Percentiles rank a stretch among this genome's conserved stretches.
Conservation (phyloP, 2,797 vertebrate species). For the Alauda arvensis region DNA sequence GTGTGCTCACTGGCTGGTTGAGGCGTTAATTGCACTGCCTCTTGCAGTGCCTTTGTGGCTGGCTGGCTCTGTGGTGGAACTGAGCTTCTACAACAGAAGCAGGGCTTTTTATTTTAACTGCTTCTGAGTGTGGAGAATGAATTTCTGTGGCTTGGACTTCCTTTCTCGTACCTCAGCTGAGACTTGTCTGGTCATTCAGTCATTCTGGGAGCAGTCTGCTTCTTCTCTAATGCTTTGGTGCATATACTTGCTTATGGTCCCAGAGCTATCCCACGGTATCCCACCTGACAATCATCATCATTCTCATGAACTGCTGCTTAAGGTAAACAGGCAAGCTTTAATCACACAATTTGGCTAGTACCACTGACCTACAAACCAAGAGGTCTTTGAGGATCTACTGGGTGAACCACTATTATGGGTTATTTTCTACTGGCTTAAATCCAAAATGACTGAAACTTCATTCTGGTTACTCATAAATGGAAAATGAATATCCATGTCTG, state of each 20-base stretch:
- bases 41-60: neutral
- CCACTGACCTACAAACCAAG: neutral
- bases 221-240: neutral
- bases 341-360: neutral
- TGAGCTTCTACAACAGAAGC: neutral
- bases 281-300: neutral
- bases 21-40: neutral
- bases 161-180: neutral
- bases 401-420: neutral
- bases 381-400: neutral
- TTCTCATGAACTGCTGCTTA: constrained; percentile 16
- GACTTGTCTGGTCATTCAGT: neutral
- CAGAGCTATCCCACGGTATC: neutral
- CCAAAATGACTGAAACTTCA: constrained; percentile 6
- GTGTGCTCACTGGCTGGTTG: neutral
- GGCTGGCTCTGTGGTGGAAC: neutral
- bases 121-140: neutral
- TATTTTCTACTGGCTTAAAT: constrained; percentile 19
- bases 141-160: neutral
- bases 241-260: neutral
- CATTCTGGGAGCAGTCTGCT: neutral
- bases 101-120: neutral
- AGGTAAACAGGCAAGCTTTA: neutral
- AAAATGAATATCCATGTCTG: neutral
- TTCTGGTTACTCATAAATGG: constrained; percentile 22